phyloP scores from a whole-genome alignment of 2,113 vertebrate genomes.

The Tympanuchus pallidicinctus region DNA sequence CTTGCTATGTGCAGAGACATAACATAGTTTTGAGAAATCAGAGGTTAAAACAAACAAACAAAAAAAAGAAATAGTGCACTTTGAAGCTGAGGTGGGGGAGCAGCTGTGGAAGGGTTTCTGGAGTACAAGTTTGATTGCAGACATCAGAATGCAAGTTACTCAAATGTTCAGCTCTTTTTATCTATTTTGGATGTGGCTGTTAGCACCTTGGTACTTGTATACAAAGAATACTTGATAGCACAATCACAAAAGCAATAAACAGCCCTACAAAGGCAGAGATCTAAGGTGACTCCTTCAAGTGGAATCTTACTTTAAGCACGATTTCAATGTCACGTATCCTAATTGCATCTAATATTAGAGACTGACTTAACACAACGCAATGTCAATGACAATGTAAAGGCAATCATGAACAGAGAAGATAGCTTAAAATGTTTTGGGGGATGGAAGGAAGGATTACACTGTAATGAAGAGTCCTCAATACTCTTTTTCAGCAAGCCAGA shows the following conservation, averaged over 20 bases:
- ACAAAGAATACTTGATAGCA: conserved; percentile 25
- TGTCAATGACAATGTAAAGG: conserved; percentile 47
- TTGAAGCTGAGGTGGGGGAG: background rate
- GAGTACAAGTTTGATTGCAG: background rate
- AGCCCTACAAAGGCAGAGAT: conserved; percentile 19
- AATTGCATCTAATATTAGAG: conserved; percentile 71
- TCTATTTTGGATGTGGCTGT: conserved; percentile 12
- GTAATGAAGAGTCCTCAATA: background rate
- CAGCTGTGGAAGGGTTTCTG: background rate
- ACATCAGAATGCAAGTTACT: background rate
- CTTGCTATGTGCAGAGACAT: background rate
- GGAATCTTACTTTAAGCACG: background rate
- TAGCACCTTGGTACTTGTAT: background rate
- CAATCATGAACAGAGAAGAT: conserved; percentile 11
- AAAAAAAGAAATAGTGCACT: background rate
- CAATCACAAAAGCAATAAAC: conserved; percentile 64
- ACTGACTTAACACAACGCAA: conserved; percentile 10
- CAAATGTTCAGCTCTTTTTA: conserved; percentile 1
- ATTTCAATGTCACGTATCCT: conserved; percentile 50
- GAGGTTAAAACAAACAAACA: background rate
- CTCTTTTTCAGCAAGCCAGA: background rate
- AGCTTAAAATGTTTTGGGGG: background rate
- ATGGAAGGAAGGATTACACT: background rate
- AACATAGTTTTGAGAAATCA: background rate
- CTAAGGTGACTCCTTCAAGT: conserved; percentile 47